Conservation (phyloP, 2,888 invertebrate species). For the Caenorhabditis macrosperma region DNA sequence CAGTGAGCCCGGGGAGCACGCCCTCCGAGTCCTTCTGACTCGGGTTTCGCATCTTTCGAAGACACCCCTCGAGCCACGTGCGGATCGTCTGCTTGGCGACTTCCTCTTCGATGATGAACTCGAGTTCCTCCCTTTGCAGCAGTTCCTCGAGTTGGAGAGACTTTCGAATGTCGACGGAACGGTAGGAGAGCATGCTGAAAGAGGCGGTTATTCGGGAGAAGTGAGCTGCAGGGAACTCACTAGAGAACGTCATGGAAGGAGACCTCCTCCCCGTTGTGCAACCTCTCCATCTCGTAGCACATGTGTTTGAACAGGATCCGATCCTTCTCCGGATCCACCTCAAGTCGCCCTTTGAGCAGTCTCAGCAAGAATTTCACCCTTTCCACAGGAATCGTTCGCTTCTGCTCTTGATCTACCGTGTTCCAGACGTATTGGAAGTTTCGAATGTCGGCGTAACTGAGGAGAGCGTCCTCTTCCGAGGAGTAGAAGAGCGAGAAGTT, state of each 20-base stretch:
- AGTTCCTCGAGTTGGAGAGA: slow-evolving; percentile 97
- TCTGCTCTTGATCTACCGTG: slow-evolving; percentile 95
- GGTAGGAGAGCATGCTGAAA: slow-evolving; percentile 91
- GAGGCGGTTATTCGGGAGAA: neutral
- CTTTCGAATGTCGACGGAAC: slow-evolving; percentile 97
- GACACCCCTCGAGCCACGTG: slow-evolving; percentile 97
- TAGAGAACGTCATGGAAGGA: slow-evolving; percentile 99
- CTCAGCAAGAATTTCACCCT: slow-evolving; percentile 78
- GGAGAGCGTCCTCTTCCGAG: slow-evolving; percentile 97
- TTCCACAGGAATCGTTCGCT: slow-evolving; percentile 81
- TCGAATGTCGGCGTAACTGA: slow-evolving; percentile 97
- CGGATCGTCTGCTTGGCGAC: slow-evolving; percentile 96
- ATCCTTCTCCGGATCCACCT: slow-evolving; percentile 96
- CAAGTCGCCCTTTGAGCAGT: slow-evolving; percentile 70
- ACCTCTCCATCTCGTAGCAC: slow-evolving; percentile 97
- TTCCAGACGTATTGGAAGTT: slow-evolving; percentile 99
- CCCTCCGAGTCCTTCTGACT: slow-evolving; percentile 48
- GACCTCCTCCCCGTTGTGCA: slow-evolving; percentile 98
- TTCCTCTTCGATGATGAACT: slow-evolving; percentile 95
- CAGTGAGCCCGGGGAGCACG: slow-evolving; percentile 13
- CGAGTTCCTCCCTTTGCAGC: slow-evolving; percentile 96
- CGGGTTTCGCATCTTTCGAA: slow-evolving; percentile 89
- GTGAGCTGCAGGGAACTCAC: slow-evolving; percentile 83
- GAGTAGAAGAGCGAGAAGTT: slow-evolving; percentile 99
- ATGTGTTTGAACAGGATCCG: slow-evolving; percentile 97